Evolutionary conservation across 2,888 invertebrate genomes (phyloP).

Genomic region (Oasisia sp.): DNA sequence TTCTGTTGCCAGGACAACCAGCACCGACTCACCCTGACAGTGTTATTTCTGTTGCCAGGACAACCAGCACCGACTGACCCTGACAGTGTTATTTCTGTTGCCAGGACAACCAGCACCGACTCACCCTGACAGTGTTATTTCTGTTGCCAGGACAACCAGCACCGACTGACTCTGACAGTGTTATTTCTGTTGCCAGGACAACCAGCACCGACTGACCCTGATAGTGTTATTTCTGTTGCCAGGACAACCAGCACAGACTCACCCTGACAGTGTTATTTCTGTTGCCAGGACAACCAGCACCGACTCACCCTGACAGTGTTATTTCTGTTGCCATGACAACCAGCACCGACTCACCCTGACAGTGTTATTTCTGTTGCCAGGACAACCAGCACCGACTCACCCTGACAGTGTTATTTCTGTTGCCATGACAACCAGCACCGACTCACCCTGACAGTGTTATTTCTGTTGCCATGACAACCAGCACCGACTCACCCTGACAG

Average conservation of each 20-base stretch:
- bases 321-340: conserved; percentile 70
- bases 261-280: conserved; percentile 77
- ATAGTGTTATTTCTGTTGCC: conserved; percentile 53
- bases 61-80: conserved; percentile 82
- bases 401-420: conserved; percentile 75
- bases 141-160: conserved; percentile 73
- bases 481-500: conserved; percentile 84
- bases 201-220: conserved; percentile 82
- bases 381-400: conserved; percentile 84
- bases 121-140: conserved; percentile 81
- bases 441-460: conserved; percentile 81
- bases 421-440: conserved; percentile 78
- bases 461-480: conserved; percentile 71
- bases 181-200: conserved; percentile 66
- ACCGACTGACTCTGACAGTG: conserved; percentile 86
- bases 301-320: conserved; percentile 83
- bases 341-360: conserved; percentile 83
- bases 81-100: conserved; percentile 75
- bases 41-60: conserved; percentile 69
- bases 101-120: conserved; percentile 78
- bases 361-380: conserved; percentile 70
- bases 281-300: conserved; percentile 76
- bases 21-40: conserved; percentile 84
- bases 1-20: conserved; percentile 71
- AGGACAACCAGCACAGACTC: conserved; percentile 82